Evolutionary conservation across 2,113 vertebrate genomes (phyloP).

Genomic region (Thinocorus orbignyianus): DNA sequence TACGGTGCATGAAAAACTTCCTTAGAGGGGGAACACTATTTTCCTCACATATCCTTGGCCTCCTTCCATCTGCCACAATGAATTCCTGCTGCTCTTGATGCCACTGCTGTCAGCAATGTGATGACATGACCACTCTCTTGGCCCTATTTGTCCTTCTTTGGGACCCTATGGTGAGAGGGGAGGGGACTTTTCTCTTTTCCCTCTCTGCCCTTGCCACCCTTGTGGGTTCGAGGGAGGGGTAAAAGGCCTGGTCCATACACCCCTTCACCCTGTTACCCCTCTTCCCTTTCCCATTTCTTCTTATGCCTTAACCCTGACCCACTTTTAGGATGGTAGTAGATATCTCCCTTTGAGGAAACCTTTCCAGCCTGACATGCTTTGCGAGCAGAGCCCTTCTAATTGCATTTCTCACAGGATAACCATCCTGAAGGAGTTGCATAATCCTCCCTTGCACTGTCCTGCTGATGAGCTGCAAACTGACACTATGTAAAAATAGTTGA

Average conservation of each 20-base stretch:
- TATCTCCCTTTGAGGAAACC: not conserved
- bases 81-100: not conserved
- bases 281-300: not conserved
- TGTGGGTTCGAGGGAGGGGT: not conserved
- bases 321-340: not conserved
- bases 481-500: conserved; percentile 60
- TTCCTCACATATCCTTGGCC: not conserved
- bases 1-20: not conserved
- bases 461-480: conserved; percentile 59
- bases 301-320: conserved; percentile 8
- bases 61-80: not conserved
- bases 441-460: conserved; percentile 55
- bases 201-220: not conserved
- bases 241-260: not conserved
- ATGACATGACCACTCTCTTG: accelerated
- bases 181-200: not conserved
- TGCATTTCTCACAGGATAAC: conserved; percentile 28
- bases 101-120: not conserved
- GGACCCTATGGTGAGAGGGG: accelerated
- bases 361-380: not conserved
- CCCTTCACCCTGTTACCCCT: not conserved
- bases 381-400: conserved; percentile 15
- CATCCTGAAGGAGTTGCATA: conserved; percentile 50
- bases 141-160: not conserved
- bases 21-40: not conserved